These are phyloP conservation scores for Cherax destructor DNA, from an alignment of 1,140 invertebrate species.

Conservation along the genomic window DNA sequence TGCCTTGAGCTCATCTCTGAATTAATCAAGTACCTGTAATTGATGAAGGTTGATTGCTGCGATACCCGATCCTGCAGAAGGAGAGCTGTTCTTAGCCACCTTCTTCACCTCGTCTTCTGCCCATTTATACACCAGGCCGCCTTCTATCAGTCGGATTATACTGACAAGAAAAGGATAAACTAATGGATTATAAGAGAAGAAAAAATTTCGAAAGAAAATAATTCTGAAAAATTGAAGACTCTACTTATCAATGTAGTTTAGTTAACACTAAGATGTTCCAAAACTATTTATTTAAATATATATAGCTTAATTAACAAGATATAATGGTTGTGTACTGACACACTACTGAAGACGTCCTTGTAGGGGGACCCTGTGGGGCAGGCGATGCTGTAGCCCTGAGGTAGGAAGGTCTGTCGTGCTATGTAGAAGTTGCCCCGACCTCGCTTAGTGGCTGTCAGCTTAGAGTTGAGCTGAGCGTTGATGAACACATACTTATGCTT, in stretches of 20 bases:
- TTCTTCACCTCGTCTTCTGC: slow-evolving; percentile 28
- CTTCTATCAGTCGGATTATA: slow-evolving; percentile 23
- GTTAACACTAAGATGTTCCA: background rate
- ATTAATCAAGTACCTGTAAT: slow-evolving; percentile 2
- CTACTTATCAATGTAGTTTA: background rate
- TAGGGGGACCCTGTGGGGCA: slow-evolving; percentile 26
- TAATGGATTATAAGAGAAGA: background rate
- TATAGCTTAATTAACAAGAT: background rate
- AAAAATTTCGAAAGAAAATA: background rate
- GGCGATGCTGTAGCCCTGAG: slow-evolving; percentile 32
- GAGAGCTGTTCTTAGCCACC: background rate
- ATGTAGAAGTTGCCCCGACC: slow-evolving; percentile 28
- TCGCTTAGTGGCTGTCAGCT: slow-evolving; percentile 1
- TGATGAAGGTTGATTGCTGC: slow-evolving; percentile 25
- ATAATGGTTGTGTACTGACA: background rate
- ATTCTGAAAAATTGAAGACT: background rate
- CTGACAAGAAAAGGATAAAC: background rate
- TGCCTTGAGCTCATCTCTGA: no score
- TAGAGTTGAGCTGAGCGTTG: slow-evolving; percentile 35
- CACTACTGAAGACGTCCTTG: slow-evolving; percentile 18
- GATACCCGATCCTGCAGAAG: background rate
- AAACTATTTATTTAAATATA: background rate
- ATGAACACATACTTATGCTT: slow-evolving; percentile 36
- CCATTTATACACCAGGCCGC: slow-evolving; percentile 49
- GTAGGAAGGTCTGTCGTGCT: slow-evolving; percentile 28